These are phyloP conservation scores for Leuciscus waleckii DNA, from an alignment of 2,797 vertebrate genomes.

Conservation along the genomic window DNA sequence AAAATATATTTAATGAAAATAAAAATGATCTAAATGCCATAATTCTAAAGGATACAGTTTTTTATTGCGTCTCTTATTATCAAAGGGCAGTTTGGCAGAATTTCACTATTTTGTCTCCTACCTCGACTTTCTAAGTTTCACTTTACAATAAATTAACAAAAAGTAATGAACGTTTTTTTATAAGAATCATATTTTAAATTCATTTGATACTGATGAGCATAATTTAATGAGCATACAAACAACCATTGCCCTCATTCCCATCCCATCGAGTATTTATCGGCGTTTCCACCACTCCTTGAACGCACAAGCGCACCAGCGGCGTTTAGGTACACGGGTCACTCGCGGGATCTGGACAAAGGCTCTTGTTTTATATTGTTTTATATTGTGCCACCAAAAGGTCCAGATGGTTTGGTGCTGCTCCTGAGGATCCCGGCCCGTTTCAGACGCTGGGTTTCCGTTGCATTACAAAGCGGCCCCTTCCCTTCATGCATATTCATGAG, in stretches of 20 bases:
- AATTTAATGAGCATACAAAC: neutral
- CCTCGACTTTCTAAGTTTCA: neutral
- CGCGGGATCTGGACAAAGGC: constrained; percentile 8
- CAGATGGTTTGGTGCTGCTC: constrained; percentile 60
- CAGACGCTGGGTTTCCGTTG: constrained; percentile 35
- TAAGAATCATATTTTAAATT: neutral
- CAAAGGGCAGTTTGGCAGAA: neutral
- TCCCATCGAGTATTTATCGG: neutral
- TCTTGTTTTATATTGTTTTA: constrained; percentile 23
- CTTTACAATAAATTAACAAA: neutral
- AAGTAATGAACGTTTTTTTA: neutral
- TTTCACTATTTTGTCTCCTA: neutral
- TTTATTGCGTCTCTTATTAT: neutral
- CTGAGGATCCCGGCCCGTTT: constrained; percentile 38
- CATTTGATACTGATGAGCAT: neutral
- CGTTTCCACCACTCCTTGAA: neutral
- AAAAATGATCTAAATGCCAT: neutral
- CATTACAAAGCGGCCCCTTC: constrained; percentile 55
- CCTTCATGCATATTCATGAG: constrained; percentile 74
- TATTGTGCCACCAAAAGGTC: constrained; percentile 51
- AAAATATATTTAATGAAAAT: neutral
- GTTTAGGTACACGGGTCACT: neutral
- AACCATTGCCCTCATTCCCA: too few relatives aligned
- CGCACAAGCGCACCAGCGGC: constrained; percentile 14
- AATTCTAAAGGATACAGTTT: neutral